These are phyloP conservation scores for Drosophila monieri DNA, from an alignment of 2,888 invertebrate species.

Conservation along the genomic window DNA sequence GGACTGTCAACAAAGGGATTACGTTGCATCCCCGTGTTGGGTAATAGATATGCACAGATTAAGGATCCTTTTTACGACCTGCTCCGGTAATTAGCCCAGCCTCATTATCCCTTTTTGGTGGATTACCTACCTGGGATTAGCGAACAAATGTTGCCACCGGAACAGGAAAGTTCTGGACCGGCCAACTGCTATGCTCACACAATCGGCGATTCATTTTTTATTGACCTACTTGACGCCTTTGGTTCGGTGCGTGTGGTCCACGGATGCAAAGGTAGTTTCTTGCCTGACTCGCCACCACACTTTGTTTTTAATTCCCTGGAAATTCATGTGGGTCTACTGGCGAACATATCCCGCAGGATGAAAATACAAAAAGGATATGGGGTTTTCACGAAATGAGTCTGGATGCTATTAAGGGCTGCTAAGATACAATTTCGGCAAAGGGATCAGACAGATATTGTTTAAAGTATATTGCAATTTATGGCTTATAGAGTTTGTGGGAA, in stretches of 20 bases:
- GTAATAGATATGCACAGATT: constrained; percentile 40
- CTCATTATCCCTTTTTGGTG: constrained; percentile 31
- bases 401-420: not conserved
- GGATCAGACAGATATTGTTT: not conserved
- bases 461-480: not conserved
- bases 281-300: constrained; percentile 18
- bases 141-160: constrained; percentile 54
- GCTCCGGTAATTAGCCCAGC: constrained; percentile 47
- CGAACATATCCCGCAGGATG: not conserved
- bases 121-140: constrained; percentile 26
- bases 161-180: constrained; percentile 54
- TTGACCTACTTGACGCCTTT: constrained; percentile 60
- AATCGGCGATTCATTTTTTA: constrained; percentile 40
- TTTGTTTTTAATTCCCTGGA: constrained; percentile 46
- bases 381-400: not conserved
- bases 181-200: constrained; percentile 17
- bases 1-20: constrained; percentile 59
- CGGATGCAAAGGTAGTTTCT: constrained; percentile 4
- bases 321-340: constrained; percentile 23
- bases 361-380: not conserved
- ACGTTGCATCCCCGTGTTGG: constrained; percentile 52
- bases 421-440: not conserved
- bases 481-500: not conserved
- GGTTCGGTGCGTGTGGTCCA: constrained; percentile 48
- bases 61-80: constrained; percentile 50